Conservation (phyloP, 2,888 invertebrate species). For the Geotrupes spiniger region DNA sequence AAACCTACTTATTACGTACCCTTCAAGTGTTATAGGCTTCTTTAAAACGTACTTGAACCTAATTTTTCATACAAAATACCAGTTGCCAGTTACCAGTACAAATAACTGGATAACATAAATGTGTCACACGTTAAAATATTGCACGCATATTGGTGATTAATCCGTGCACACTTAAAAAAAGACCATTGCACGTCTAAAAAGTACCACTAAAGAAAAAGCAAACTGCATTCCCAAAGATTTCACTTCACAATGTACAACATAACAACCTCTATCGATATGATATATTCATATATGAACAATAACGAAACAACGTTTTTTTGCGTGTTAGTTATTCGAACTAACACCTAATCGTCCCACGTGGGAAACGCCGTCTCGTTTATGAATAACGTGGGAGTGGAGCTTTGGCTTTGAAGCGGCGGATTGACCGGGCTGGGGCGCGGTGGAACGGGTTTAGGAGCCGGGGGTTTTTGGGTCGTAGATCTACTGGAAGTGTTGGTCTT, state of each 20-base stretch:
- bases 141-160: too few species aligned
- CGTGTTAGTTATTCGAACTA: slow-evolving; percentile 13
- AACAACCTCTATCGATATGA: slow-evolving; percentile 25
- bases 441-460: slow-evolving; percentile 22
- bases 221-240: slow-evolving; percentile 12
- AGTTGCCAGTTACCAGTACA: too few species aligned
- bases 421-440: slow-evolving; percentile 35
- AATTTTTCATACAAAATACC: too few species aligned
- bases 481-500: slow-evolving; percentile 30
- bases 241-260: slow-evolving; percentile 23
- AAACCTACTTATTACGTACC: too few species aligned
- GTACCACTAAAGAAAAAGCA: too few species aligned
- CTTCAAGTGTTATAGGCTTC: too few species aligned
- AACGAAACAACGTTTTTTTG: slow-evolving; percentile 27
- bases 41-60: too few species aligned
- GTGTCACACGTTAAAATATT: too few species aligned
- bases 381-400: slow-evolving; percentile 51
- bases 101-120: too few species aligned
- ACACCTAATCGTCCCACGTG: slow-evolving; percentile 63
- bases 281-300: slow-evolving; percentile 22
- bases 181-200: too few species aligned
- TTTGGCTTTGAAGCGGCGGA: slow-evolving; percentile 33
- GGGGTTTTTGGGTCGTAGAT: slow-evolving; percentile 29
- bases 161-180: too few species aligned
- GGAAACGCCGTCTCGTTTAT: slow-evolving; percentile 61